Percentiles rank a stretch among this genome's conserved stretches.
Conservation (phyloP, 2,113 vertebrate genomes). For the Terrapene triunguis region DNA sequence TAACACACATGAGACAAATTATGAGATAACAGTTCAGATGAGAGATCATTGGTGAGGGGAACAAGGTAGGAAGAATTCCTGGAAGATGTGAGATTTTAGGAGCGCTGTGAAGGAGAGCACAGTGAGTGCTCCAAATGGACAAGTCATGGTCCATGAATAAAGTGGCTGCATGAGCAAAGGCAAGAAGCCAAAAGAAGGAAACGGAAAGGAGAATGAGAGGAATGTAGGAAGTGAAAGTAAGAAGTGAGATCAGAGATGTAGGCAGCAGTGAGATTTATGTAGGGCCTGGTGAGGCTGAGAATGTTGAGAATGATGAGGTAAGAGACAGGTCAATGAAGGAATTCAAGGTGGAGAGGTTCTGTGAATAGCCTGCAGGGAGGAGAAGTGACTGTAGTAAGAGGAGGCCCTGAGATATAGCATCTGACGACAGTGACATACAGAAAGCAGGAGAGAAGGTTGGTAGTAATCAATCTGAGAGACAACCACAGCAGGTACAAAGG, state of each 20-base stretch:
- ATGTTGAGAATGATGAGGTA: constrained; percentile 1
- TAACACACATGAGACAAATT: background rate
- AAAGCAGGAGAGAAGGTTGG: background rate
- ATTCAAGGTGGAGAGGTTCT: background rate
- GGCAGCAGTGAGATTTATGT: background rate
- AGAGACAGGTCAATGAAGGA: background rate
- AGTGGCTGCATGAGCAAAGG: background rate
- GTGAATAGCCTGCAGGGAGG: background rate
- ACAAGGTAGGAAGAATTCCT: background rate
- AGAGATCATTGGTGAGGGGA: background rate
- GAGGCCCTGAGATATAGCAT: too few species aligned
- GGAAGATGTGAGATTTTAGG: background rate
- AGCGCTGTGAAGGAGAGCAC: background rate
- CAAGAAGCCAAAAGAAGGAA: background rate
- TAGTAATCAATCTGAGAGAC: background rate
- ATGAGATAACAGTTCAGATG: background rate
- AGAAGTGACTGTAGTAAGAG: background rate
- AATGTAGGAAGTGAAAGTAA: background rate
- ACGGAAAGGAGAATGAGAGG: background rate
- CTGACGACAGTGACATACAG: too few species aligned
- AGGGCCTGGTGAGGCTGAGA: background rate
- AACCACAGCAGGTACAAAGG: background rate
- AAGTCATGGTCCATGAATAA: background rate
- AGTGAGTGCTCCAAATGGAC: background rate
- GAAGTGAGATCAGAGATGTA: background rate